These are phyloP conservation scores for Escarpia spicata DNA, from an alignment of 2,888 invertebrate genomes.

Conservation along the genomic window DNA sequence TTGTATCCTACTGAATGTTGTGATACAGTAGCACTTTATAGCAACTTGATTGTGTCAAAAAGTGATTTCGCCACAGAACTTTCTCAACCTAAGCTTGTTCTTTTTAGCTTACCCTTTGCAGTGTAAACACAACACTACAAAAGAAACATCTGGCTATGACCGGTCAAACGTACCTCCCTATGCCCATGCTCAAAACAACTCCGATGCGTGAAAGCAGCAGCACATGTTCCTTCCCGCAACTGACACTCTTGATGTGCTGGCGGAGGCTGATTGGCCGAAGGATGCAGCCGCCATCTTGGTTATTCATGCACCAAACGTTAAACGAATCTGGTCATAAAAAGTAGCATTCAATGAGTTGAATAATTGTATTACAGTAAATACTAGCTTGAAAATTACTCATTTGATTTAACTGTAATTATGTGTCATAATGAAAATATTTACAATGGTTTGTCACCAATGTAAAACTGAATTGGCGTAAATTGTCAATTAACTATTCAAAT, in stretches of 20 bases:
- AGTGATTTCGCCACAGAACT: too few relatives aligned
- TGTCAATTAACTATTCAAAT: background rate
- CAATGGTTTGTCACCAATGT: background rate
- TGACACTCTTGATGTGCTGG: constrained; percentile 30
- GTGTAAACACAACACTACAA: background rate
- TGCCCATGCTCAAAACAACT: constrained; percentile 26
- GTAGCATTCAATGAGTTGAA: background rate
- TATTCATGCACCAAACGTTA: background rate
- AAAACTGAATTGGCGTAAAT: background rate
- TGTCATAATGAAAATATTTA: background rate
- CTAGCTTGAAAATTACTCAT: background rate
- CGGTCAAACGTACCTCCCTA: constrained; percentile 25
- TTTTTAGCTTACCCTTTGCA: background rate
- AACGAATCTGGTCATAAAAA: background rate
- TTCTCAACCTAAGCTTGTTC: background rate
- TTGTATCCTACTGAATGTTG: too few relatives aligned
- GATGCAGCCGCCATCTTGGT: constrained; percentile 1
- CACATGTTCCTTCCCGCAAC: constrained; percentile 40
- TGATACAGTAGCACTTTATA: too few relatives aligned
- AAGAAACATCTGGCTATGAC: background rate
- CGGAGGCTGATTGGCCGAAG: constrained; percentile 1
- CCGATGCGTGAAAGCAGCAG: constrained; percentile 36
- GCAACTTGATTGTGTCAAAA: too few relatives aligned
- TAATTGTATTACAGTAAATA: background rate
- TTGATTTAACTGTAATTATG: background rate